A percentile compares a stretch with the other conserved stretches of the same genome.
Conservation (phyloP, 2,797 vertebrate species). For the Pyrocephalus nanus region DNA sequence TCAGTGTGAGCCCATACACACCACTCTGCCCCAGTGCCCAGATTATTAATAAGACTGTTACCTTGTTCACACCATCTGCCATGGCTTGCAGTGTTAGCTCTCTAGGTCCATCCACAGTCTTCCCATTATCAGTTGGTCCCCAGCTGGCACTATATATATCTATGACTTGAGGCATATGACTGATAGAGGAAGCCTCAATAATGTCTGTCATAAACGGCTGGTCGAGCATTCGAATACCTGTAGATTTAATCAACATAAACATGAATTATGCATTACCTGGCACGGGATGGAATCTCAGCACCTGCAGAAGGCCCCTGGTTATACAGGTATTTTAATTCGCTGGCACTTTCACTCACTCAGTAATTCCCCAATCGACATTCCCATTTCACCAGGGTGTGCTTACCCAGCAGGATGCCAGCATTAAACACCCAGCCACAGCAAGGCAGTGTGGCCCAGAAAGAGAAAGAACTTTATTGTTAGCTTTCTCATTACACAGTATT, state of each 20-base stretch:
- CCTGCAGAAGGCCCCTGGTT: background rate
- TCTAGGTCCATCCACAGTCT: conserved; percentile 95
- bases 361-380: background rate
- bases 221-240: conserved; percentile 98
- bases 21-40: background rate
- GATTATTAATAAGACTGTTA: conserved; percentile 49
- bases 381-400: background rate
- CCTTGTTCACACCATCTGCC: conserved; percentile 99
- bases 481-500: background rate
- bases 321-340: background rate
- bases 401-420: background rate
- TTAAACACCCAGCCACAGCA: background rate
- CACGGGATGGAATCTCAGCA: background rate
- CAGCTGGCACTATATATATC: conserved; percentile 99
- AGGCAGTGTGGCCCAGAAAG: background rate
- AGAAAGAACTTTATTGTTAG: background rate
- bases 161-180: conserved; percentile 97
- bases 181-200: conserved; percentile 98
- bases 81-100: conserved; percentile 97
- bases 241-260: background rate
- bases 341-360: background rate
- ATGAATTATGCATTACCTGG: background rate
- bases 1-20: fast-evolving
- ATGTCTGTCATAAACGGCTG: conserved; percentile 99
- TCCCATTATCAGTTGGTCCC: conserved; percentile 98